Evolutionary conservation across 1,140 invertebrate genomes (phyloP).

Genomic region (Eriocheir sinensis): DNA sequence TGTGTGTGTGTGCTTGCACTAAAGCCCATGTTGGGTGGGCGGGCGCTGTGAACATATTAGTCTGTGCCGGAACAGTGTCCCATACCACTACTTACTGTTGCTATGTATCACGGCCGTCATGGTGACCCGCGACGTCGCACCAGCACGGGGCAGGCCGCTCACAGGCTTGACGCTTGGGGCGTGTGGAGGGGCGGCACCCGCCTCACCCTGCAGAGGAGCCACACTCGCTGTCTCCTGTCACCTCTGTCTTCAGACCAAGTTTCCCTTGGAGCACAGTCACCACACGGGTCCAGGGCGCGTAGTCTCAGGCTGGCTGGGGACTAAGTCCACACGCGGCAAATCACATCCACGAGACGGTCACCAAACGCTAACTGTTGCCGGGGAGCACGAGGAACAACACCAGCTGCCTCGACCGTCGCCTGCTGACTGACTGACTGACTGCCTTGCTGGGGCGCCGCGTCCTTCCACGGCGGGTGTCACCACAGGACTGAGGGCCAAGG

Average conservation of each 20-base stretch:
- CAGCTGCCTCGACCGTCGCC: not conserved
- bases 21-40: too few species aligned
- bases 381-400: not conserved
- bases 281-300: not conserved
- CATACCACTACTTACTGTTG: conserved; percentile 58
- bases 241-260: not conserved
- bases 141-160: too few species aligned
- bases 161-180: too few species aligned
- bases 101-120: conserved; percentile 68
- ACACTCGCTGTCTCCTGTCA: not conserved
- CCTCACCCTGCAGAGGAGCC: not conserved
- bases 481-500: conserved; percentile 8
- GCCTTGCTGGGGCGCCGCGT: not conserved
- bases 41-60: too few species aligned
- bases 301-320: not conserved
- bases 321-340: not conserved
- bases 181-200: not conserved
- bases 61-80: too few species aligned
- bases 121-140: not conserved
- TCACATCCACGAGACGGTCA: not conserved
- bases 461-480: not conserved
- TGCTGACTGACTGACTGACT: not conserved
- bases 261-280: not conserved
- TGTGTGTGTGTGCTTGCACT: too few species aligned
- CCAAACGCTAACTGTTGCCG: not conserved